A percentile compares a stretch with the other conserved stretches of the same genome.
Evolutionary conservation across 1,140 invertebrate species (phyloP).

Genomic region (Medauroidea extradentata): DNA sequence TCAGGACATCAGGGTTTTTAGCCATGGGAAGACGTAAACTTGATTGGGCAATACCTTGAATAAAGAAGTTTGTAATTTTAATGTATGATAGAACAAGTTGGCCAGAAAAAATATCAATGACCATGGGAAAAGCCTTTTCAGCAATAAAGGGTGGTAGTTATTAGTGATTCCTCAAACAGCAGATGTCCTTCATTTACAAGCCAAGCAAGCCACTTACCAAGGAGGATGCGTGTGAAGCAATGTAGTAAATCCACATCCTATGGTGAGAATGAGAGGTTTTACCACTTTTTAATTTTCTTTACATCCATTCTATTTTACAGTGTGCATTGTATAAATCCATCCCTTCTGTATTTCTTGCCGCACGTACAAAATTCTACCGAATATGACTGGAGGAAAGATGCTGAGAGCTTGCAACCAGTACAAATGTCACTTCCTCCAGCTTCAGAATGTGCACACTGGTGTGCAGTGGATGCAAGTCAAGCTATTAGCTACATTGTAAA

Average conservation of each 20-base stretch:
- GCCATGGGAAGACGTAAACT: not conserved
- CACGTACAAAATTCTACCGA: not conserved
- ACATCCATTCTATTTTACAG: too few species aligned
- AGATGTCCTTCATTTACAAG: not conserved
- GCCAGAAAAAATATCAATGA: not conserved
- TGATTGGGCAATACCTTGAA: not conserved
- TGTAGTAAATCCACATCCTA: not conserved
- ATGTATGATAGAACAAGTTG: constrained; percentile 1
- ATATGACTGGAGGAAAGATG: not conserved
- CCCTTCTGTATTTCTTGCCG: too few species aligned
- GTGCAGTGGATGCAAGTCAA: too few species aligned
- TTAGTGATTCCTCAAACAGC: not conserved
- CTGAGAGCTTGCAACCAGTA: not conserved
- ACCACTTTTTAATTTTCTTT: too few species aligned
- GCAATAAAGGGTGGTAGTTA: not conserved
- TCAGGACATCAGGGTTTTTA: not conserved
- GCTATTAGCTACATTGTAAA: too few species aligned
- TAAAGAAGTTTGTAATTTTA: not conserved
- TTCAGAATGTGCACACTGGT: too few species aligned
- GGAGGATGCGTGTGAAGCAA: not conserved
- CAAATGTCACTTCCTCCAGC: not conserved
- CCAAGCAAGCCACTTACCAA: not conserved
- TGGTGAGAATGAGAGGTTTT: too few species aligned
- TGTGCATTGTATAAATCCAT: too few species aligned
- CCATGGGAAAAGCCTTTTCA: not conserved